A percentile compares a stretch with the other conserved stretches of the same genome.
These are phyloP conservation scores for Drosophila siamana DNA, from an alignment of 2,888 invertebrate genomes.

Conservation along the genomic window DNA sequence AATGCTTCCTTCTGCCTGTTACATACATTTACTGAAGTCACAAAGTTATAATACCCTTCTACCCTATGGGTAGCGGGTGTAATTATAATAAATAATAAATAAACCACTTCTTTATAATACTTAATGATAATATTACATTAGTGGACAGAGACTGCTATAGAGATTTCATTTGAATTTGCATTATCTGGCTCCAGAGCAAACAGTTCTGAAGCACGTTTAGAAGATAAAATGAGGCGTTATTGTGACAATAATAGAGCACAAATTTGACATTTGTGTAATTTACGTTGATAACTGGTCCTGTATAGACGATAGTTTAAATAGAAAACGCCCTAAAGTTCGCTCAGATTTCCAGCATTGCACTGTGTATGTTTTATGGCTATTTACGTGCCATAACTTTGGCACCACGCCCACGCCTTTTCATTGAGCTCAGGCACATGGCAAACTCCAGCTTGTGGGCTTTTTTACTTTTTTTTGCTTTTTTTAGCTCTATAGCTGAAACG, in stretches of 20 bases:
- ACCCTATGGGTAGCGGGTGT: too few relatives aligned
- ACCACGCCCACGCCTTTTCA: constrained; percentile 36
- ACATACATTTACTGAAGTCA: too few relatives aligned
- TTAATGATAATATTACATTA: too few relatives aligned
- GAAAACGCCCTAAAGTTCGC: constrained; percentile 10
- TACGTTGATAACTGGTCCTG: neutral
- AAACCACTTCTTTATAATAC: too few relatives aligned
- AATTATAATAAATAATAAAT: too few relatives aligned
- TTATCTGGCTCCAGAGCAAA: neutral
- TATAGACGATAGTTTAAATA: constrained; percentile 1
- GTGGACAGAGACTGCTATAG: too few relatives aligned
- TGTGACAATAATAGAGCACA: neutral
- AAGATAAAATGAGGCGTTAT: neutral
- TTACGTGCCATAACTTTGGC: constrained; percentile 24
- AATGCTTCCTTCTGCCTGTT: too few relatives aligned
- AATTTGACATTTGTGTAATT: neutral
- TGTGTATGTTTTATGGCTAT: constrained; percentile 3
- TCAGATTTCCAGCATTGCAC: constrained; percentile 2
- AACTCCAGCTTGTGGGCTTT: constrained; percentile 41
- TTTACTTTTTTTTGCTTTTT: constrained; percentile 12
- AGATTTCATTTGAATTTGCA: neutral
- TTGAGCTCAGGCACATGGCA: constrained; percentile 2
- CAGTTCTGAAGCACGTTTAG: too few relatives aligned
- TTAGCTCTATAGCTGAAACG: constrained; percentile 31
- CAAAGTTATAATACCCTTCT: too few relatives aligned